Base-by-base conservation (phyloP, 2,888 invertebrate species). In the Noctua comes region DNA sequence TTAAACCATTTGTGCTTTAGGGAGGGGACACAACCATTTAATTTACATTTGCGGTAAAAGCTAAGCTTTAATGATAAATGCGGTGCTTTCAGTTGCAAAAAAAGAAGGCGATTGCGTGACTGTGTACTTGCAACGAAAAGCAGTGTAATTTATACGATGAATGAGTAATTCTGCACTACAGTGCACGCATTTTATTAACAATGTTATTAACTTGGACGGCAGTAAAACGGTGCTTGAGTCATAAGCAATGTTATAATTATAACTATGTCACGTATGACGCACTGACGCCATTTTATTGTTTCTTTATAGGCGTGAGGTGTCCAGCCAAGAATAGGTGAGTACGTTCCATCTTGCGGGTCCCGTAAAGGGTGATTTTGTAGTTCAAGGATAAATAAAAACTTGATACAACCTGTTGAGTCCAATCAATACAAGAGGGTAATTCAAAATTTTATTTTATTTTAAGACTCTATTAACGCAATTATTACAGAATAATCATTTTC, bases 41-140 rank as follows among this genome's bases (percentile, higher is more conserved):
- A 91, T 91, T 91, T 91, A 90, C 90, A 90, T 90, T 90, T 87
- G 88, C 80, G 86, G 87, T 77, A 78, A 87, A 86, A 85, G 83
- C 85, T 81, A 82, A 86, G 85, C 83, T 89, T 77, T 71, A 87
- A 85, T 88, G 87, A 84, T 84, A 85, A 79, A 84, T 86, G 85
- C 71, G 80, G 72, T 83, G 71, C 68, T 74, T 77, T 73, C 31
- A 71, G 66, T 77, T 65, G 77, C 71, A 82, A 86, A 65, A 76
- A 77, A 70, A 68, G 70, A 75, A 24, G 8, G 8, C 24, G n/a
- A 16, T 77, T 62, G 79, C 80, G 76, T 81, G 80, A 13, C 31
- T 69, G 59, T n/a, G 51, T 70, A 71, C 24, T 65, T 54, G 40
- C 54, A 70, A 48, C 31, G 27, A 71, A 80, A 79, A 64, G 21